These are phyloP conservation scores for Dasyurus viverrinus DNA, from an alignment of 2,113 vertebrate species.

Conservation along the genomic window DNA sequence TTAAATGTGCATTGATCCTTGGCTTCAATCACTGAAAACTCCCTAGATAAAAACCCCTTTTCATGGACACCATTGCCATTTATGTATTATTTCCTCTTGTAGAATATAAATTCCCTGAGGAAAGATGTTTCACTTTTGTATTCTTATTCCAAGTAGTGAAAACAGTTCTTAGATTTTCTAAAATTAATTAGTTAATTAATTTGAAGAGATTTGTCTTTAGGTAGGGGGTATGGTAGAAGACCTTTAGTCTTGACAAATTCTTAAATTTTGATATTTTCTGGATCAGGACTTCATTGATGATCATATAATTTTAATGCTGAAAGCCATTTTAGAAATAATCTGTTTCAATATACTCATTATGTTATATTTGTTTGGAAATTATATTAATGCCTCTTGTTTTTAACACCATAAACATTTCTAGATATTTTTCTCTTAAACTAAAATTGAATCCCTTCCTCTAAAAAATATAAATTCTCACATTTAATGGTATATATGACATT, in stretches of 20 bases:
- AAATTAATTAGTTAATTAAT: neutral
- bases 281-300: neutral
- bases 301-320: neutral
- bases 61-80: neutral
- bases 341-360: neutral
- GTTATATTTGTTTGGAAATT: neutral
- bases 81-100: neutral
- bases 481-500: neutral
- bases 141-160: neutral
- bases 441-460: neutral
- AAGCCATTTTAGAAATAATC: neutral
- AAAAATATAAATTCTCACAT: neutral
- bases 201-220: neutral
- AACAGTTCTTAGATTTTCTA: neutral
- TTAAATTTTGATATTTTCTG: neutral
- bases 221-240: neutral
- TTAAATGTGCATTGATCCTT: neutral
- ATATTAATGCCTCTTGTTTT: neutral
- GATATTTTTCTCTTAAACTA: neutral
- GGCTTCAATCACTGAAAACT: neutral
- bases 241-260: neutral
- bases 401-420: neutral
- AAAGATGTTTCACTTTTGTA: neutral
- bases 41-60: neutral
- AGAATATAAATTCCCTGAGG: neutral